Conservation (phyloP, 2,888 invertebrate species). For the Xanthorhoe spadicearia region DNA sequence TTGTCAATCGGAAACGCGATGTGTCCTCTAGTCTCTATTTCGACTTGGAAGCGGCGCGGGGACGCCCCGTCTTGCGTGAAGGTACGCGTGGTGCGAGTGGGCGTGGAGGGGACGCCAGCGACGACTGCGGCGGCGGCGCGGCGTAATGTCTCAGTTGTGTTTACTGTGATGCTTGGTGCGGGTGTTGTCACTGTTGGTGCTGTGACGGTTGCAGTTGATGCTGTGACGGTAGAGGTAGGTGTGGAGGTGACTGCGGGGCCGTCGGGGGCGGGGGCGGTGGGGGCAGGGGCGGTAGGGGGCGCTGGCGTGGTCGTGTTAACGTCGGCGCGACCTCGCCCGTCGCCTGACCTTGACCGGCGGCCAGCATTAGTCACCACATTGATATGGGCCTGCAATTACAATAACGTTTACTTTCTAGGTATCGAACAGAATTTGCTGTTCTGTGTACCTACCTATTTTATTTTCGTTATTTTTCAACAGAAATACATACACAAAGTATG, state of each 20-base stretch:
- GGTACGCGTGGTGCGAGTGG: constrained; percentile 10
- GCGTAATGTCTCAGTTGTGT: constrained; percentile 3
- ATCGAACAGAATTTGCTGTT: too few relatives aligned
- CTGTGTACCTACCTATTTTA: too few relatives aligned
- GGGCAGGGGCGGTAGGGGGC: constrained; percentile 4
- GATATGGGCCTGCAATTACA: constrained; percentile 59
- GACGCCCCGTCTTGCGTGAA: constrained; percentile 55
- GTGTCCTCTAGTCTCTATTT: constrained; percentile 68
- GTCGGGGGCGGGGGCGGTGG: background rate
- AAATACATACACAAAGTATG: too few relatives aligned
- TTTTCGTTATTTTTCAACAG: too few relatives aligned
- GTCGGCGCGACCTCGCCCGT: constrained; percentile 20
- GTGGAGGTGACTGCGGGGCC: background rate
- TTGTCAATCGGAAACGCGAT: constrained; percentile 63
- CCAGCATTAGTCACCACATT: constrained; percentile 63
- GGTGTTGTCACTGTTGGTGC: background rate
- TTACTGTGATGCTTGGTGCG: background rate
- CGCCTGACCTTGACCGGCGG: constrained; percentile 37
- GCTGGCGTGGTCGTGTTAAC: constrained; percentile 13
- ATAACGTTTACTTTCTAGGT: background rate
- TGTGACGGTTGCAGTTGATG: background rate
- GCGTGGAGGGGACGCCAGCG: constrained; percentile 2
- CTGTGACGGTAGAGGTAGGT: background rate
- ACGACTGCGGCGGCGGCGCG: background rate
- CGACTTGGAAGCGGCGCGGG: constrained; percentile 66